These are phyloP conservation scores for Agonopterix heracliana DNA, from an alignment of 2,888 invertebrate genomes.

Conservation along the genomic window DNA sequence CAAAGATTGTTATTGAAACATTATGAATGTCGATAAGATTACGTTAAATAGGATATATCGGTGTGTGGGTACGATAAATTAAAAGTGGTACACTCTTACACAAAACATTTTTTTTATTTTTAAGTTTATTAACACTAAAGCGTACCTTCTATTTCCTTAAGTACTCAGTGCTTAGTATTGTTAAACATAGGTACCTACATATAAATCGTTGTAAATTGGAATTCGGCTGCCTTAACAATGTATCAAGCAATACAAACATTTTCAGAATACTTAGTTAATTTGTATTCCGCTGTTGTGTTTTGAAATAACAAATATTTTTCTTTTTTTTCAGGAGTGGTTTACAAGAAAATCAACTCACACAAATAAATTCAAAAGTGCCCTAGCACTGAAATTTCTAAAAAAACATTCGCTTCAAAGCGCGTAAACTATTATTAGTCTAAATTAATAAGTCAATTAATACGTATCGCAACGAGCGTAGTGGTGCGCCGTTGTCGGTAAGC, in stretches of 20 bases:
- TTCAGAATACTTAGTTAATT: not conserved
- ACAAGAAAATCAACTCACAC: constrained; percentile 31
- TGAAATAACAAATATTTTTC: constrained; percentile 18
- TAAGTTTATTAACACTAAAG: no score
- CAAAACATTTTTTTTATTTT: no score
- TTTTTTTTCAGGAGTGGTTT: constrained; percentile 63
- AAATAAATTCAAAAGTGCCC: constrained; percentile 55
- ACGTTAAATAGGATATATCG: no score
- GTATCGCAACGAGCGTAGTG: constrained; percentile 40
- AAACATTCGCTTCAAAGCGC: constrained; percentile 39
- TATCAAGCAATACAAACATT: not conserved
- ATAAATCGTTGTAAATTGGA: not conserved
- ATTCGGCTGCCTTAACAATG: not conserved
- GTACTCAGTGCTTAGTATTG: no score
- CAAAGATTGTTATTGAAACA: no score
- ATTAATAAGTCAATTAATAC: constrained; percentile 42
- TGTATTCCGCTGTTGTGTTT: no score
- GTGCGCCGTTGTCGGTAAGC: constrained; percentile 48
- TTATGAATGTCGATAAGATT: no score
- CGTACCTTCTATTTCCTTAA: no score
- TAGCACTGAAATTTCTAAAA: constrained; percentile 39
- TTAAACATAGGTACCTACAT: no score
- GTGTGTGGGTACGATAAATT: no score
- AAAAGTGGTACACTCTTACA: no score
- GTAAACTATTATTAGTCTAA: constrained; percentile 31